Conservation (phyloP, 2,113 vertebrate genomes). For the Ursus arctos region DNA sequence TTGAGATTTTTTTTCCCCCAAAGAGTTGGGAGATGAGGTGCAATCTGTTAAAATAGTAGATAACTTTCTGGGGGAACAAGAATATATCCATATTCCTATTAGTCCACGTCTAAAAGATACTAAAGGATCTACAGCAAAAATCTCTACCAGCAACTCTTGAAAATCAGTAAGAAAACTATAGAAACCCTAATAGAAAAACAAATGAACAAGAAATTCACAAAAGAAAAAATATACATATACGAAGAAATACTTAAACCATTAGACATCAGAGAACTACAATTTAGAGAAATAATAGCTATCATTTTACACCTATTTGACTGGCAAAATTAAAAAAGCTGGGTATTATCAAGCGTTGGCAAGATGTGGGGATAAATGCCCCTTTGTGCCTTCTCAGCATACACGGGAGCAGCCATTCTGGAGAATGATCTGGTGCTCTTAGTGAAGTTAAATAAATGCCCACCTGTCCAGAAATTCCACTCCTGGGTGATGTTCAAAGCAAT, state of each 20-base stretch:
- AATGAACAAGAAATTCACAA: not conserved
- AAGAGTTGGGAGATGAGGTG: not conserved
- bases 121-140: not conserved
- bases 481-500: not conserved
- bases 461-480: not conserved
- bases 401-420: accelerated
- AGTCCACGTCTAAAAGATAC: not conserved
- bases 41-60: not conserved
- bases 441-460: not conserved
- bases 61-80: not conserved
- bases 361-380: accelerated
- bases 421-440: not conserved
- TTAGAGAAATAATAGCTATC: not conserved
- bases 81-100: not conserved
- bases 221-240: not conserved
- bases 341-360: no score
- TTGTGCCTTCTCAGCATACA: not conserved
- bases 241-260: not conserved
- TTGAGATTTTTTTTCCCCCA: not conserved
- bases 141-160: not conserved
- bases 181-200: not conserved
- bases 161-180: not conserved
- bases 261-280: not conserved
- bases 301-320: not conserved
- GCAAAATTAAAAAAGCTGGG: not conserved